Conservation (phyloP, 2,888 invertebrate genomes). For the Ctena decussata region DNA sequence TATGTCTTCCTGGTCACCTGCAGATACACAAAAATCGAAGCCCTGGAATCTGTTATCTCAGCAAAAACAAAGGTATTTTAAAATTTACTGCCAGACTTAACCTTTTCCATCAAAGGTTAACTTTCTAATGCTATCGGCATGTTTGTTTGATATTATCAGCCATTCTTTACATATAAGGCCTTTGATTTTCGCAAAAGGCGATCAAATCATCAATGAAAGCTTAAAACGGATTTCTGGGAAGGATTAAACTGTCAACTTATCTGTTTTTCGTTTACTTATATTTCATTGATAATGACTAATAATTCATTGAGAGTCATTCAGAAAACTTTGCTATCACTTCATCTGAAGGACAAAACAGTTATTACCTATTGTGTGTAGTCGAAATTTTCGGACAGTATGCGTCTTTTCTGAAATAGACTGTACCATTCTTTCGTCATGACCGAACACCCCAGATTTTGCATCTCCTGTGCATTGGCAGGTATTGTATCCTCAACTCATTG, state of each 20-base stretch:
- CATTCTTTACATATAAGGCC: not conserved
- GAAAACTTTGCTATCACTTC: not conserved
- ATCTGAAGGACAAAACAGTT: not conserved
- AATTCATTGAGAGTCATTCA: constrained; percentile 4
- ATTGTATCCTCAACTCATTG: no score
- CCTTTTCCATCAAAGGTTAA: not conserved
- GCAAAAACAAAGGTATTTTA: no score
- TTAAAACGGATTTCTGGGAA: not conserved
- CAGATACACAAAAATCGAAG: no score
- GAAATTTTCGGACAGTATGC: no score
- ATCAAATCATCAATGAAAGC: not conserved
- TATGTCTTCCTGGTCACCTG: no score
- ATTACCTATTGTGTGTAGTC: no score
- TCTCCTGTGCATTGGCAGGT: no score
- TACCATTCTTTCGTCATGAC: no score
- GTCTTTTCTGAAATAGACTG: no score
- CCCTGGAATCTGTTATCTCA: no score
- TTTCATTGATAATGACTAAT: not conserved
- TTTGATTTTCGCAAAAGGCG: not conserved
- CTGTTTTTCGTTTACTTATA: not conserved
- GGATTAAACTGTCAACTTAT: not conserved
- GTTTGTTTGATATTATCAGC: not conserved
- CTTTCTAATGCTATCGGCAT: not conserved
- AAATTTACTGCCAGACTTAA: not conserved
- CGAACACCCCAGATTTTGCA: no score